Base-by-base conservation (phyloP, 1,140 invertebrate species). In the Sarcophaga peregrina region DNA sequence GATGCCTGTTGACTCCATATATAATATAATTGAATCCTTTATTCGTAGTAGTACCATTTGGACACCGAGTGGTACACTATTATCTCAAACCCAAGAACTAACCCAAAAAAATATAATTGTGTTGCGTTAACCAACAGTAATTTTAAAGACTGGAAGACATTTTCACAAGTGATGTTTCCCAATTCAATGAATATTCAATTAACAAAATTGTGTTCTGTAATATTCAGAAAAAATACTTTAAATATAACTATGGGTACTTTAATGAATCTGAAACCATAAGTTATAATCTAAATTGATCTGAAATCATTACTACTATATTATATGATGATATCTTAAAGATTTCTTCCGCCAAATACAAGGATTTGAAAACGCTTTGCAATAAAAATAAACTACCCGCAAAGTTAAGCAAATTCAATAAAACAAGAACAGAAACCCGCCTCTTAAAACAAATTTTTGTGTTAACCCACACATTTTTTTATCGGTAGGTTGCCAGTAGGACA, bases 21-120 rank as follows among this genome's bases (percentile, higher is more conserved):
- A 81, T 62, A 81, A 50, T 62, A 81, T 50, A 81, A 81, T 81
- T 58, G 48, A 81, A 62, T 81, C 50, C 15, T 81, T 81, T 81
- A 81, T 62, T 58, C 80, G 20, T 9, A 54, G 58, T 58, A 58
- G 48, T 8, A 81, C 48, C 50, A 45, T 81, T 62, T 54, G 50
- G 48, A 50, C 80, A 25, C 50, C 54, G 25, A 81, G 50, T n/a
- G n/a, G n/a, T n/a, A n/a, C n/a, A n/a, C n/a, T 52, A 81, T 58
- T 25, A 58, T 81, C 25, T 81, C 80, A 54, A 81, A 81, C 50
- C 50, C 80, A 62, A 58, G 80, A 81, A 81, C 80, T 58, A 81
- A 81, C 45, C 48, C 48, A 58, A 81, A 48, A 81, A 54, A 81
- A 20, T 81, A 81, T 81, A 37, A 81, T 78, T 46, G 37, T 78